phyloP scores from a whole-genome alignment of 2,888 invertebrate species.

The Leptinotarsa juncta region DNA sequence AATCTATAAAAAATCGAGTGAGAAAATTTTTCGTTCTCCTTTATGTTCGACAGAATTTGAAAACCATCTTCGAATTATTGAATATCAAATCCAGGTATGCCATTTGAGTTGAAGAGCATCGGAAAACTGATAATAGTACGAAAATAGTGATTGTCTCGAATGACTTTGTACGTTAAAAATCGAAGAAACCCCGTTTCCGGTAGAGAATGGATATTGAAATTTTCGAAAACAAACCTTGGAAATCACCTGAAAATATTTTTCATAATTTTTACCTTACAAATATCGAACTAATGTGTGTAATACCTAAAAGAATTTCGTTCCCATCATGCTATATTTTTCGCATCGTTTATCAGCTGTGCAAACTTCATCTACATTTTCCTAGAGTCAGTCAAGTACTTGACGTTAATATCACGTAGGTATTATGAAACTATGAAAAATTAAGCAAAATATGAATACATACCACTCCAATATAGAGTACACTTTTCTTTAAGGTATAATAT shows the following conservation, averaged over 20 bases:
- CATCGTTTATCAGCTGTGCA: constrained; percentile 59
- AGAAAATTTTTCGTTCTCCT: too few relatives aligned
- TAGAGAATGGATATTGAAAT: not conserved
- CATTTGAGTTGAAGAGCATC: not conserved
- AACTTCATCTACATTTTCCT: constrained; percentile 58
- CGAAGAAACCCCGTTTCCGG: not conserved
- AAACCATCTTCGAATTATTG: not conserved
- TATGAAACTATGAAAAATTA: constrained; percentile 47
- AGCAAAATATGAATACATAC: constrained; percentile 52
- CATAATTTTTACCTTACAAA: constrained; percentile 28
- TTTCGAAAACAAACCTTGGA: constrained; percentile 35
- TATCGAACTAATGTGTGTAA: constrained; percentile 24
- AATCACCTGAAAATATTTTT: constrained; percentile 10
- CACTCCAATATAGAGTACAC: constrained; percentile 57
- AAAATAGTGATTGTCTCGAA: constrained; percentile 6
- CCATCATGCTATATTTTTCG: constrained; percentile 54
- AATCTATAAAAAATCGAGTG: too few relatives aligned
- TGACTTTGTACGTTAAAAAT: not conserved
- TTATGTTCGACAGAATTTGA: not conserved
- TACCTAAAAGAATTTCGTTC: constrained; percentile 28
- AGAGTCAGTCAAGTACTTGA: constrained; percentile 63
- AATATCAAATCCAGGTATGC: not conserved
- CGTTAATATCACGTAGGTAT: constrained; percentile 63
- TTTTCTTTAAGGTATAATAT: constrained; percentile 58
- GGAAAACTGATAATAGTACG: not conserved